Evolutionary conservation across 37 sponge, comb jelly and placozoan genomes (phyloP).

Genomic region (Spongilla lacustris): DNA sequence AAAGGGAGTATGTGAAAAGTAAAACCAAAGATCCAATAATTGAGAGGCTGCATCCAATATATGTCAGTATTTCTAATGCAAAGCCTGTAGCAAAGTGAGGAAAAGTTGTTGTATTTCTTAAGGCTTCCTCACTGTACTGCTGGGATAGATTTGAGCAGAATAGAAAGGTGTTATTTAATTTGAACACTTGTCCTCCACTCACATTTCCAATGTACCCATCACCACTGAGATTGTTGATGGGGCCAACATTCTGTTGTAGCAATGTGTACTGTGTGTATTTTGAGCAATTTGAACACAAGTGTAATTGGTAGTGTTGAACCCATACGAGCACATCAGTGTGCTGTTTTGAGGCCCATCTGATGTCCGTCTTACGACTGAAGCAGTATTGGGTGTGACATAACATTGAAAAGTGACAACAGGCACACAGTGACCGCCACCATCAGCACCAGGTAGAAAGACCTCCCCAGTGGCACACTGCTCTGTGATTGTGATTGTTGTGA

Average conservation of each 20-base stretch:
- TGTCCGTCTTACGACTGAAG: neutral
- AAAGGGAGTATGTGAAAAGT: conserved; percentile 54
- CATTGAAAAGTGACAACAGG: neutral
- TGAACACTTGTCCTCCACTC: neutral
- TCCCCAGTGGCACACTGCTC: neutral
- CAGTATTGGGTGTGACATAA: neutral
- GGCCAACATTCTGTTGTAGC: neutral
- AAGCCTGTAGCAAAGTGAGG: too few species aligned
- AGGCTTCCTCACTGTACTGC: neutral
- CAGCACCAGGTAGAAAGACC: neutral
- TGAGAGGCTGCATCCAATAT: conserved; percentile 59
- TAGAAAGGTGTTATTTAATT: neutral
- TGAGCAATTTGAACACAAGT: neutral
- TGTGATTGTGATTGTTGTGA: neutral
- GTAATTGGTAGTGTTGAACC: neutral
- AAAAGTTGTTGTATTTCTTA: neutral
- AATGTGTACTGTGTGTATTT: neutral
- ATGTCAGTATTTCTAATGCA: conserved; percentile 16
- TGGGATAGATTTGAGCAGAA: neutral
- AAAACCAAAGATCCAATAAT: conserved; percentile 39
- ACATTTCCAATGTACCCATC: neutral
- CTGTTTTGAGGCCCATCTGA: neutral
- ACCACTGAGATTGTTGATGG: too few species aligned
- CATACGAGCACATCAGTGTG: neutral
- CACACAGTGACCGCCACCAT: neutral